A percentile compares a stretch with the other conserved stretches of the same genome.
Evolutionary conservation across 2,797 vertebrate species (phyloP).

Genomic region (Apodemus agrarius): DNA sequence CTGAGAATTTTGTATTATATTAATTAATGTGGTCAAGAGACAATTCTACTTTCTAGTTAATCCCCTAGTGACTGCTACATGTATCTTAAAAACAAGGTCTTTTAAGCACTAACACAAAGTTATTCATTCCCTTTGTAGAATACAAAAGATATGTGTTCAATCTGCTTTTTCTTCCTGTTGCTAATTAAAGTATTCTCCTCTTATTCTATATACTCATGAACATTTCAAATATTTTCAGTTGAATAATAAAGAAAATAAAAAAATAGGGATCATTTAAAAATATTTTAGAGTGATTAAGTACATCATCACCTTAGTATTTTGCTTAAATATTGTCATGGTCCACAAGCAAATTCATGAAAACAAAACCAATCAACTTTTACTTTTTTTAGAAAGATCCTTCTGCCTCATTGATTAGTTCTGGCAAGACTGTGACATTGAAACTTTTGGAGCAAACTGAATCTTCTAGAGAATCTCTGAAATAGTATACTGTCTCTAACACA

Average conservation of each 20-base stretch:
- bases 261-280: neutral
- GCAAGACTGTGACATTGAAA: neutral
- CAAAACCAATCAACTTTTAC: neutral
- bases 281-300: neutral
- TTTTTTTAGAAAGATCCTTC: neutral
- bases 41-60: neutral
- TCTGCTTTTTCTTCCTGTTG: neutral
- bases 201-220: neutral
- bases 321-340: neutral
- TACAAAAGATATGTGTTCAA: neutral
- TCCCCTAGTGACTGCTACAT: neutral
- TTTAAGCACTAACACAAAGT: neutral
- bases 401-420: neutral
- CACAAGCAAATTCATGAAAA: neutral
- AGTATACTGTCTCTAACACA: neutral
- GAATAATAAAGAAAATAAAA: neutral
- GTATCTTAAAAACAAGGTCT: neutral
- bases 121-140: neutral
- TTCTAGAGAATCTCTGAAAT: neutral
- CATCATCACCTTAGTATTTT: neutral
- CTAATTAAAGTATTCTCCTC: neutral
- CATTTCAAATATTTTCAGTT: neutral
- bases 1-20: neutral
- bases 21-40: neutral
- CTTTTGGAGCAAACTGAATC: neutral